Evolutionary conservation across 2,888 invertebrate genomes (phyloP), one percentile per base, ranked within the genome.

Genomic region (Leucophenga montana): DNA sequence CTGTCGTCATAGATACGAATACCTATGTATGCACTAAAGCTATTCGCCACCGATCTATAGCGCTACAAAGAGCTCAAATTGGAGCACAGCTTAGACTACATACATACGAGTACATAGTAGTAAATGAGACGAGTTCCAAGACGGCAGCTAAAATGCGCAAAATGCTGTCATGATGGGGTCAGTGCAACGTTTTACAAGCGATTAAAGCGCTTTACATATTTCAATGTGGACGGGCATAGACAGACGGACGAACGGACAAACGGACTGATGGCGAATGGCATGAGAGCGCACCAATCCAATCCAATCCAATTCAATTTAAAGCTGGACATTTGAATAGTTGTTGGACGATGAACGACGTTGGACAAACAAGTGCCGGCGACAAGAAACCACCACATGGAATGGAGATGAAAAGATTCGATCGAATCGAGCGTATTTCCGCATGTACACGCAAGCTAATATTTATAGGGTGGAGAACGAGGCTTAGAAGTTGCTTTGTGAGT

Each of bases 181-280:
- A 84, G 75, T 76, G 83, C 78, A 70, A 74, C 73, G 78, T 67
- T 82, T 78, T 77, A 80, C 83, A 78, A 79, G 74, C 79, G 75
- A 76, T 79, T 79, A 75, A 77, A 78, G 73, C 77, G 83, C 77
- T 82, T 82, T 84, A 84, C 82, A 81, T 84, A 84, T 82, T 82
- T 81, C 77, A 81, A 80, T 71, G 73, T 22, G 8, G 70, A 71
- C 80, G 69, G 72, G 73, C 53, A 72, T 22, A 8, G 70, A 71
- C 80, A 70, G 72, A 73, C 53, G 71, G 73, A 73, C 57, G 57
- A 3, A 59, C 31, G 57, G 31, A n/a, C 57, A n/a, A 11, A 33
- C 11, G 27, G 20, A 53, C 53, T 2, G 27, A 27, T 4, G 27
- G 4, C 27, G 4, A 5, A 50, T 50, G 50, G 50, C 50, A 6